phyloP scores from a whole-genome alignment of 2,888 invertebrate genomes.

The Scaptodrosophila latifasciaeformis region DNA sequence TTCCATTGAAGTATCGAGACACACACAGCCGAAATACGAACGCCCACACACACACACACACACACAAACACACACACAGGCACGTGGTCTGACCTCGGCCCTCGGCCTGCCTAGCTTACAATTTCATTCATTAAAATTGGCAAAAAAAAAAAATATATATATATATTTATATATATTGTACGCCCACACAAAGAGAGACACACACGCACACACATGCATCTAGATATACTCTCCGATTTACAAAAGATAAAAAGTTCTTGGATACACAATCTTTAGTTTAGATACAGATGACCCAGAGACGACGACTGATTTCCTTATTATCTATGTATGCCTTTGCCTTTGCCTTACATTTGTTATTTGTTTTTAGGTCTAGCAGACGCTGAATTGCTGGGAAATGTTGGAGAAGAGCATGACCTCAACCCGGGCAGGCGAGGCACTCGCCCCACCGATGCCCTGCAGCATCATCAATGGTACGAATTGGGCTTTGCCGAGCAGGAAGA shows the following conservation, averaged over 20 bases:
- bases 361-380: not conserved
- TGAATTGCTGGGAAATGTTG: not conserved
- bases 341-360: no score
- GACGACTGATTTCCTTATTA: not conserved
- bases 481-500: constrained; percentile 26
- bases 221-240: not conserved
- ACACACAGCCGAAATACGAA: not conserved
- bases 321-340: no score
- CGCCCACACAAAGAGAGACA: constrained; percentile 1
- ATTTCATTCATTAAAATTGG: constrained; percentile 17
- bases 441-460: not conserved
- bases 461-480: not conserved
- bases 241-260: not conserved
- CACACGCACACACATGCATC: not conserved
- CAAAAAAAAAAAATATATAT: no score
- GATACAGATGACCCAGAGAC: constrained; percentile 1
- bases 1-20: not conserved
- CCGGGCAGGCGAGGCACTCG: not conserved
- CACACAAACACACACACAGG: no score
- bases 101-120: not conserved
- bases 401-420: not conserved
- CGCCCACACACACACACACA: no score
- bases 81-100: constrained; percentile 1
- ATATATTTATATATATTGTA: no score
- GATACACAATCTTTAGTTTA: not conserved